phyloP scores from a whole-genome alignment of 1,140 invertebrate genomes.

The Drosophila sechellia region DNA sequence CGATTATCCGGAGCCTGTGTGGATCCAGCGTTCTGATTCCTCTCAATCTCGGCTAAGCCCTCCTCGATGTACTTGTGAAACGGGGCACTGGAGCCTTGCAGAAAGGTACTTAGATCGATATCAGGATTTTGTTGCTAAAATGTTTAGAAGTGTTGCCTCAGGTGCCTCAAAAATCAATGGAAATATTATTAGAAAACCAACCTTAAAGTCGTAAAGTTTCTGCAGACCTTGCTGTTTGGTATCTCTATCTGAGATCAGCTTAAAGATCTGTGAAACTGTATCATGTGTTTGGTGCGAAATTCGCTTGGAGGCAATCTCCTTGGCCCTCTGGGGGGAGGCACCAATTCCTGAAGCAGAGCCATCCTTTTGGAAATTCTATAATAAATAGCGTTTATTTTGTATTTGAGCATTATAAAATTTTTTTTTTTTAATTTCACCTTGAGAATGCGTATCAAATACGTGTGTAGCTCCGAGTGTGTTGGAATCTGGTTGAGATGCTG shows the following conservation, averaged over 20 bases:
- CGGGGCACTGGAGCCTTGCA: slow-evolving; percentile 94
- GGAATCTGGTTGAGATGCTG: slow-evolving; percentile 92
- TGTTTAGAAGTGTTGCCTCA: neutral
- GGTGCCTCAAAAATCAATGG: neutral
- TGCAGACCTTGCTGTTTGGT: slow-evolving; percentile 94
- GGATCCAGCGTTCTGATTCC: slow-evolving; percentile 52
- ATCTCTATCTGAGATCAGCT: slow-evolving; percentile 95
- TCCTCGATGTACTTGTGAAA: slow-evolving; percentile 97
- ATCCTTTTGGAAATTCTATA: slow-evolving; percentile 82
- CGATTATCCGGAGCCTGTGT: slow-evolving; percentile 62
- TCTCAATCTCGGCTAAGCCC: slow-evolving; percentile 91
- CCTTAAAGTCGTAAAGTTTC: slow-evolving; percentile 94
- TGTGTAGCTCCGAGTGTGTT: slow-evolving; percentile 92
- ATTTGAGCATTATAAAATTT: neutral
- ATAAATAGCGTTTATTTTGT: neutral
- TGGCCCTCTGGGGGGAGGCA: slow-evolving; percentile 74
- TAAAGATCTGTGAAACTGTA: slow-evolving; percentile 94
- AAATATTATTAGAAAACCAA: slow-evolving; percentile 25
- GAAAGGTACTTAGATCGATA: slow-evolving; percentile 95
- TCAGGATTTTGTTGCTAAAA: slow-evolving; percentile 92
- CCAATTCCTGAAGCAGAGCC: slow-evolving; percentile 45
- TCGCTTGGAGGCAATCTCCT: slow-evolving; percentile 85
- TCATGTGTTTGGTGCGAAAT: slow-evolving; percentile 88
- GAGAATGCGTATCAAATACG: slow-evolving; percentile 91
- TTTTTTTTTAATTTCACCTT: slow-evolving; percentile 85